Evolutionary conservation across 1,140 invertebrate genomes (phyloP).

Genomic region (Papilio machaon): DNA sequence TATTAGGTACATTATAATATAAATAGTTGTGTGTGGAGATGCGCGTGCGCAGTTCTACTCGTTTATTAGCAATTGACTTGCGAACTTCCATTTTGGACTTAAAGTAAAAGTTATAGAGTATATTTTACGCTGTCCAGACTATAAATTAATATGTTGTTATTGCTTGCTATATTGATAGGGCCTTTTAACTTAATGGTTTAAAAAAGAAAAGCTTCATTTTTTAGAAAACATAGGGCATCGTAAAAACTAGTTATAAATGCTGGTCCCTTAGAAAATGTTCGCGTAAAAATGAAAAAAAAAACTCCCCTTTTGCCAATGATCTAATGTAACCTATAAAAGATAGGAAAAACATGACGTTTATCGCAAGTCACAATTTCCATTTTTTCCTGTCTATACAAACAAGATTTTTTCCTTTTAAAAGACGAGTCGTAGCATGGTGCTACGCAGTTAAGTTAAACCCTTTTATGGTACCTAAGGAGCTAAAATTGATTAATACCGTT

Average conservation of each 20-base stretch:
- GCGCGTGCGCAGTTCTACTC: constrained; percentile 45
- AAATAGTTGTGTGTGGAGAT: constrained; percentile 44
- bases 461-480: too few relatives aligned
- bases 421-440: background rate
- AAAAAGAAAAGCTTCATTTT: background rate
- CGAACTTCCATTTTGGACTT: background rate
- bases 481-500: too few relatives aligned
- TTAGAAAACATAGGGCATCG: background rate
- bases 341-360: too few relatives aligned
- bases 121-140: background rate
- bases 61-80: constrained; percentile 33
- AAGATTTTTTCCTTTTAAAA: too few relatives aligned
- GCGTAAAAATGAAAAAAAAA: background rate
- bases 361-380: too few relatives aligned
- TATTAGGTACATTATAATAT: constrained; percentile 50
- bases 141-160: background rate
- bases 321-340: background rate
- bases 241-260: background rate
- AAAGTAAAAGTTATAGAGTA: background rate
- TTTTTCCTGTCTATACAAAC: too few relatives aligned
- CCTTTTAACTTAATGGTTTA: constrained; percentile 11
- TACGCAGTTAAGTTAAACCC: background rate
- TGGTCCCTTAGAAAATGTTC: background rate
- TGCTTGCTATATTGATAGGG: constrained; percentile 9
- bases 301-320: background rate